Percentiles rank a stretch among this genome's conserved stretches.
Evolutionary conservation across 2,113 vertebrate genomes (phyloP).

Genomic region (Noturus placidus): DNA sequence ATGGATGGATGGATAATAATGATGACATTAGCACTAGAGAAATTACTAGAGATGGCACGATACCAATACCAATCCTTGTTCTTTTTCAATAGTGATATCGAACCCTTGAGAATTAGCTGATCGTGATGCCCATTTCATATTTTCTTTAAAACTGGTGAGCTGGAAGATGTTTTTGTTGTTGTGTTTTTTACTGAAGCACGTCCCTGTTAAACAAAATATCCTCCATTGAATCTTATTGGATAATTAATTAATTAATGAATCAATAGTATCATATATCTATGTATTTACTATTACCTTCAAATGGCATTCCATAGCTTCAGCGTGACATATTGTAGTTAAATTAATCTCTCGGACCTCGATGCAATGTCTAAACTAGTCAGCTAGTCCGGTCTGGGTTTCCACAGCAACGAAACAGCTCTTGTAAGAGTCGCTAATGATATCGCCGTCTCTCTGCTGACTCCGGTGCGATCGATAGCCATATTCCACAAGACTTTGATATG

Average conservation of each 20-base stretch:
- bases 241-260: no score
- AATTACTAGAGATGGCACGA: not conserved
- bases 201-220: no score
- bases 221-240: no score
- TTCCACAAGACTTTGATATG: slow-evolving; percentile 17
- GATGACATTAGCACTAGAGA: not conserved
- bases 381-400: not conserved
- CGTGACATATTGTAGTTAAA: not conserved
- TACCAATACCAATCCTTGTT: not conserved
- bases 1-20: no score
- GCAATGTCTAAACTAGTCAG: not conserved
- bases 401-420: not conserved
- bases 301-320: not conserved
- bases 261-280: not conserved
- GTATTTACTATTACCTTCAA: not conserved
- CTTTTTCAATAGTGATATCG: not conserved
- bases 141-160: not conserved
- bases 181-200: no score
- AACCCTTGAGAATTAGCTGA: not conserved
- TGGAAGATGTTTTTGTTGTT: not conserved
- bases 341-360: not conserved
- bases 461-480: not conserved
- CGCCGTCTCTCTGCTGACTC: slow-evolving; percentile 8
- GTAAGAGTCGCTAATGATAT: slow-evolving; percentile 15
- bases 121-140: no score